phyloP scores from a whole-genome alignment of 2,888 invertebrate genomes.

The Myopa tessellatipennis region DNA sequence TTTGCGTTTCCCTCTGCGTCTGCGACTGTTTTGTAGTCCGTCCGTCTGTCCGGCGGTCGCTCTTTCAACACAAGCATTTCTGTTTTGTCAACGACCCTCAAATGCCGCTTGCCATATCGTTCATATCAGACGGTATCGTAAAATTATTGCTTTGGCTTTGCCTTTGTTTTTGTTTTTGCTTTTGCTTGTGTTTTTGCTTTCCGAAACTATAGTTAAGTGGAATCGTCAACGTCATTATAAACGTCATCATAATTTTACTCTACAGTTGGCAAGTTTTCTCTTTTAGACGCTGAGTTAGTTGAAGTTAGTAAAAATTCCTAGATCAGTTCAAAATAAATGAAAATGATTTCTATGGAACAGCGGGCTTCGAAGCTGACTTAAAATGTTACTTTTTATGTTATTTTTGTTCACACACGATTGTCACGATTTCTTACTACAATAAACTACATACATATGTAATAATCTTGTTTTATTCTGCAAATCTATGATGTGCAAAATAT shows the following conservation, averaged over 20 bases:
- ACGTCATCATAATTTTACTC: not conserved
- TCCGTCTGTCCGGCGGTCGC: constrained; percentile 48
- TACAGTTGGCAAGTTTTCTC: not conserved
- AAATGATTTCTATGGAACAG: too few species aligned
- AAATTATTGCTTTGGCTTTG: not conserved
- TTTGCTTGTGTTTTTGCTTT: not conserved
- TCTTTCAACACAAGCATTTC: constrained; percentile 15
- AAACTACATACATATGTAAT: too few species aligned
- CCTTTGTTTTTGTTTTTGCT: not conserved
- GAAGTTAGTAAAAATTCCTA: too few species aligned
- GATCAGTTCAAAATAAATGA: too few species aligned
- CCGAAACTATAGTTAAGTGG: not conserved
- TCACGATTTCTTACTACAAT: too few species aligned
- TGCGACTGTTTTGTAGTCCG: not conserved
- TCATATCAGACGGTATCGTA: not conserved
- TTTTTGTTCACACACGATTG: too few species aligned
- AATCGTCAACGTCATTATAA: not conserved
- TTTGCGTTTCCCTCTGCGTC: too few species aligned
- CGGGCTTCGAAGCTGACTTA: too few species aligned
- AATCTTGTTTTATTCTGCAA: too few species aligned
- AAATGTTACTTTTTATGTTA: too few species aligned
- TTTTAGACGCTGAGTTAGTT: too few species aligned
- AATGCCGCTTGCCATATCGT: not conserved
- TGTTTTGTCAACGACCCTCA: not conserved
- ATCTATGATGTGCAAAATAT: too few species aligned